Evolutionary conservation across 2,797 vertebrate species (phyloP), one percentile per base, ranked within the genome.

Genomic region (Diglossa cyanea): DNA sequence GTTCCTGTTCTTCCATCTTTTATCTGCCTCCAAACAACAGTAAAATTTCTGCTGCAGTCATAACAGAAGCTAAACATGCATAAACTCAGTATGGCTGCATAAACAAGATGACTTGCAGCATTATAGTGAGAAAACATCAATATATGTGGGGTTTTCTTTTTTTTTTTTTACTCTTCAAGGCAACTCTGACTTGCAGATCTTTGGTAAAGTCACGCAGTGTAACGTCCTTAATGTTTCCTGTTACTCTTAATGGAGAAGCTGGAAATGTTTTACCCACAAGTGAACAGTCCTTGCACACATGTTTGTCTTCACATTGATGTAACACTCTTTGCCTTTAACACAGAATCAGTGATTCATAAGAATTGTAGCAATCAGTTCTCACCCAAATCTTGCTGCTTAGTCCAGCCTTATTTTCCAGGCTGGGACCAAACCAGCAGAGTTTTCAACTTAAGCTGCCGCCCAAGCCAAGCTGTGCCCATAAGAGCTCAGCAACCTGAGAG

Each of bases 1-100:
- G 25, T 18, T 70, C 28, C 10, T 31, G 8, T 74, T 57, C 42
- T 76, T 91, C 33, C 13, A 8, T 78, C 31, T 90, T 88, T 91
- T 65, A 72, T 80, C 58, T 48, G 12, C 54, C 39, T 94, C 62
- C 47, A 81, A 86, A 68, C 11, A 75, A 61, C n/a, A 81, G 24
- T 85, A 86, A 88, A 80, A 84, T 81, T 90, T 86, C 76, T 58
- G 8, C 57, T 75, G 54, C 50, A 84, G 61, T 86, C 47, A 62
- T 77, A 95, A 88, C 57, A 90, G 79, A 86, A 94, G 28, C 20
- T 91, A 91, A 94, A 81, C 61, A 15, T 17, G 5, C 65, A 89
- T 82, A 90, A 91, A 72, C 54, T 72, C 62, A 33, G 28, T 42
- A 40, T 45, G 50, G n/a, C 31, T 94, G 31, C 28, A 4, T 51